These are phyloP conservation scores for Carabus problematicus DNA, from an alignment of 2,888 invertebrate species.

Conservation along the genomic window DNA sequence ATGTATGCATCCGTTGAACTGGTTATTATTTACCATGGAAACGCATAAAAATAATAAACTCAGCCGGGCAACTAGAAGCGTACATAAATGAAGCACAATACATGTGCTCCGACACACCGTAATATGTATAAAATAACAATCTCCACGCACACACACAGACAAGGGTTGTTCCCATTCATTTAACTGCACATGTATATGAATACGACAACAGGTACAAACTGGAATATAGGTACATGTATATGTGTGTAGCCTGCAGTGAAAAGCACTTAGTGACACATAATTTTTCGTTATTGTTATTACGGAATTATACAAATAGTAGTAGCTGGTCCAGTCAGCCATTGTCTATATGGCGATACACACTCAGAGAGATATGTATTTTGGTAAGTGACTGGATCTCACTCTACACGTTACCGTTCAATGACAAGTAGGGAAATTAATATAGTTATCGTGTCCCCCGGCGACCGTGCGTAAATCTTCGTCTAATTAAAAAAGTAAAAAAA, in stretches of 20 bases:
- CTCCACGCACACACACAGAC: too few relatives aligned
- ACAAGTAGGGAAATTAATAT: slow-evolving; percentile 18
- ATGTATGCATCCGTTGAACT: too few relatives aligned
- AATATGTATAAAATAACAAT: too few relatives aligned
- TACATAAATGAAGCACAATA: too few relatives aligned
- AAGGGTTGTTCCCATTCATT: too few relatives aligned
- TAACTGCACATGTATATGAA: too few relatives aligned
- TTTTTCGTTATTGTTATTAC: slow-evolving; percentile 34
- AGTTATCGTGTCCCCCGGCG: slow-evolving; percentile 8
- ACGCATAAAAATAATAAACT: too few relatives aligned
- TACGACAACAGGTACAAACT: too few relatives aligned
- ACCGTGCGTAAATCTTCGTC: slow-evolving; percentile 18
- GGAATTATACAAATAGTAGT: slow-evolving; percentile 36
- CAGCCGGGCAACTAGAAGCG: too few relatives aligned
- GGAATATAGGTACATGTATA: too few relatives aligned
- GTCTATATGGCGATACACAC: slow-evolving; percentile 11
- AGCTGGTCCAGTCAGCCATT: slow-evolving; percentile 19
- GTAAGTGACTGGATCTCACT: background rate
- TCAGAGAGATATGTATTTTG: background rate
- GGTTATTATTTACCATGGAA: too few relatives aligned
- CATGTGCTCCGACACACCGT: too few relatives aligned
- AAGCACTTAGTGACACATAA: slow-evolving; percentile 24
- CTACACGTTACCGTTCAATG: background rate
- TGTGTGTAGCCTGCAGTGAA: slow-evolving; percentile 10
- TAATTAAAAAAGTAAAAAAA: slow-evolving; percentile 35